These are phyloP conservation scores for Gallinago media DNA, from an alignment of 2,113 vertebrate genomes.

Conservation along the genomic window DNA sequence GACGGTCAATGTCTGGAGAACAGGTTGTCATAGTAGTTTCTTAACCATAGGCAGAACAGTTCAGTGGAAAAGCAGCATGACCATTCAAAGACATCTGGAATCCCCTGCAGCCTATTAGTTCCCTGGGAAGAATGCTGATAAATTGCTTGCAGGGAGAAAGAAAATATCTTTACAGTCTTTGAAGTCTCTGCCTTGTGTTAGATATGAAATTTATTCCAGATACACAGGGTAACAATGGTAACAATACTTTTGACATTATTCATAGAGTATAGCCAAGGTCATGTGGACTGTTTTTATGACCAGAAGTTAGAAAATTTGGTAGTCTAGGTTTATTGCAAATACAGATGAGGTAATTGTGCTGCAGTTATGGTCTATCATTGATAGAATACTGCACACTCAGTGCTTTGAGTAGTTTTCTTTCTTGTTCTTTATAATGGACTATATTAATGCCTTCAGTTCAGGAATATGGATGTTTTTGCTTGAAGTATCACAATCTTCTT, in stretches of 20 bases:
- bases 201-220: background rate
- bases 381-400: background rate
- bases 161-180: background rate
- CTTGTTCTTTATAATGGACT: background rate
- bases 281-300: background rate
- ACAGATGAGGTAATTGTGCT: background rate
- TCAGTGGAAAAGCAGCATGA: slow-evolving; percentile 42
- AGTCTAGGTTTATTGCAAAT: background rate
- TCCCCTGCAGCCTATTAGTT: background rate
- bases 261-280: background rate
- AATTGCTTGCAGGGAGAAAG: background rate
- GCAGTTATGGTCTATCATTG: background rate
- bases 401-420: background rate
- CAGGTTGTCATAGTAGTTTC: background rate
- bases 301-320: background rate
- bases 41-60: background rate
- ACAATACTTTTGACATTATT: background rate
- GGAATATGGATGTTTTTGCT: background rate
- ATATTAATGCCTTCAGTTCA: background rate
- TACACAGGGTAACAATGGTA: background rate
- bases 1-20: background rate
- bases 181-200: background rate
- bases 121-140: background rate
- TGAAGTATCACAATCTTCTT: background rate
- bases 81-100: slow-evolving; percentile 5